Base-by-base conservation (phyloP, 2,113 vertebrate species). In the Rhadina sibilatrix region DNA sequence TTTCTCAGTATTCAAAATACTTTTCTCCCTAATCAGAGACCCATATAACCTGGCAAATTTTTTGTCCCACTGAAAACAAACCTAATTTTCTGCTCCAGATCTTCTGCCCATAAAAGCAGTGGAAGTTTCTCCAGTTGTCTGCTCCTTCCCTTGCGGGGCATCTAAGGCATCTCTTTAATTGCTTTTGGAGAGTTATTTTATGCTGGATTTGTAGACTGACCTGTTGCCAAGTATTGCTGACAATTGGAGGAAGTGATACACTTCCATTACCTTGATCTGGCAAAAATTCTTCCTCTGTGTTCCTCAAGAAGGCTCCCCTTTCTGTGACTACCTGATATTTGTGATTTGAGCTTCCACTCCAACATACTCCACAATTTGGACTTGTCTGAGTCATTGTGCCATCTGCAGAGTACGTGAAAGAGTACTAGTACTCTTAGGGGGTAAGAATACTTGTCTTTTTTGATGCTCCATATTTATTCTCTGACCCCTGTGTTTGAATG, bases 221-320 rank as follows among this genome's bases (percentile, higher is more conserved):
- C 19, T 31, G 23, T 87, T 96, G 94, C 93, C 92, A 94, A 93
- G 20, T 44, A 52, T 93, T 94, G 83, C 53, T 87, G 77, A 96
- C 93, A 96, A 96, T 72, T 91, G 86, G 12, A 35, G 94, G 97
- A 97, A 97, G 91, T 96, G 96, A 83, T 92, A 94, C 90, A 54
- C 30, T 95, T 94, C 93, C 95, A 90, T 86, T 53, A 82, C 65
- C 50, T 77, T 78, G 53, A 90, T 92, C 71, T 94, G 81, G 76
- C 72, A 82, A 93, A 95, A 94, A 44, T 94, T 75, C 70, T 68
- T 82, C 50, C 22, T 66, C 22, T 60, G 2, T 68, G 57, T 77
- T 93, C 46, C n/a, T 87, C 24, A 77, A 93, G 63, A 80, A 92
- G 37, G 2, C 8, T 65, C 3, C 27, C 35, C 27, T 78, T 87